Conservation (phyloP, 2,888 invertebrate genomes). For the Hybos culiciformis region DNA sequence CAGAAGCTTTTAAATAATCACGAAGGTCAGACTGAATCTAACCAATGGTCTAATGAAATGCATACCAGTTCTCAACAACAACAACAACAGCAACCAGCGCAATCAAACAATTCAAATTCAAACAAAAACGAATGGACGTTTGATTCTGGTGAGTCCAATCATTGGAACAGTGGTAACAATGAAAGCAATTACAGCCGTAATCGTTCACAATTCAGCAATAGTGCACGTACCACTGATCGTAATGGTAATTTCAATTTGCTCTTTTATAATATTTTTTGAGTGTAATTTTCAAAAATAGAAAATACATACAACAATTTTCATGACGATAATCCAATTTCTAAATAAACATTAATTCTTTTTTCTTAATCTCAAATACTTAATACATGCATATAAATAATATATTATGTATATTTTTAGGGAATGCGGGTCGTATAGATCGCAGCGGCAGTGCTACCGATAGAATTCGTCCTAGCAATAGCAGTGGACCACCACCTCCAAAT, state of each 20-base stretch:
- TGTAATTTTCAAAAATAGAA: no score
- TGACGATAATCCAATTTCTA: no score
- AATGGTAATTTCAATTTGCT: no score
- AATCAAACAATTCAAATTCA: neutral
- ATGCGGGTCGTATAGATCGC: neutral
- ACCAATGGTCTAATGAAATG: slow-evolving; percentile 31
- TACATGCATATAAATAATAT: no score
- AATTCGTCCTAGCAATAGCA: slow-evolving; percentile 14
- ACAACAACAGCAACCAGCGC: slow-evolving; percentile 17
- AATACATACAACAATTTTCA: no score
- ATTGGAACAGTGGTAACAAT: slow-evolving; percentile 19
- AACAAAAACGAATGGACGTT: slow-evolving; percentile 13
- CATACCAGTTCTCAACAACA: slow-evolving; percentile 21
- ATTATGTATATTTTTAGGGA: no score
- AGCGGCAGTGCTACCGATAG: slow-evolving; percentile 13
- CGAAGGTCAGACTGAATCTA: slow-evolving; percentile 14
- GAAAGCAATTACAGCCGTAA: slow-evolving; percentile 15
- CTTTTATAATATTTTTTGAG: no score
- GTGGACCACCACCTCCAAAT: slow-evolving; percentile 10
- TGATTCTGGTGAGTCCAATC: slow-evolving; percentile 16
- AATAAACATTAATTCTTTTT: no score
- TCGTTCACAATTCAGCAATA: slow-evolving; percentile 13
- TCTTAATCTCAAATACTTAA: no score
- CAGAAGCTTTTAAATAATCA: slow-evolving; percentile 9
- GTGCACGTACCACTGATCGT: neutral